phyloP scores from a whole-genome alignment of 2,113 vertebrate genomes.

The Theropithecus gelada region DNA sequence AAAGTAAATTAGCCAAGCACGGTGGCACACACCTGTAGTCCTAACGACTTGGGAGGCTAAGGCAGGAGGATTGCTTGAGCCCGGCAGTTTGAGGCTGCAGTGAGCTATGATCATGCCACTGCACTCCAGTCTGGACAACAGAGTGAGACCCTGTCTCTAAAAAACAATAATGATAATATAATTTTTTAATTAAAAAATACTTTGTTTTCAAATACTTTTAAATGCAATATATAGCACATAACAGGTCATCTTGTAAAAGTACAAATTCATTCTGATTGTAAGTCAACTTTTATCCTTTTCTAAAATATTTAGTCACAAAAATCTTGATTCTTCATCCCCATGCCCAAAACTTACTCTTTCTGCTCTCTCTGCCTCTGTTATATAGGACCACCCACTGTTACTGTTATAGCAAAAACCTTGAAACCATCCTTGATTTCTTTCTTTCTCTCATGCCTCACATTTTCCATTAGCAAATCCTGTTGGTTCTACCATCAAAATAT shows the following conservation, averaged over 20 bases:
- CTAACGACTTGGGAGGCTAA: too few relatives aligned
- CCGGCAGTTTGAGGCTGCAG: too few relatives aligned
- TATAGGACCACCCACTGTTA: background rate
- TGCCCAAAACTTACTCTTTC: background rate
- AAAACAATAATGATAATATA: too few relatives aligned
- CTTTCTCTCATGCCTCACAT: background rate
- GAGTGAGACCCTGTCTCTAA: too few relatives aligned
- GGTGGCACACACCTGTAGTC: too few relatives aligned
- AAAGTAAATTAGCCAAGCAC: too few relatives aligned
- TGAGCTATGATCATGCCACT: too few relatives aligned
- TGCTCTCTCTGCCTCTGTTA: background rate
- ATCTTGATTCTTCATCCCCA: background rate
- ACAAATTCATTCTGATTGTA: constrained; percentile 18
- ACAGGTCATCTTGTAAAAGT: constrained; percentile 9
- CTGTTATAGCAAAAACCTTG: background rate
- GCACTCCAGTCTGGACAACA: too few relatives aligned
- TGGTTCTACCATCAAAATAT: constrained; percentile 35
- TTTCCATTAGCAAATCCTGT: background rate
- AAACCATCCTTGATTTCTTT: background rate
- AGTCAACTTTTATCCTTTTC: constrained; percentile 2
- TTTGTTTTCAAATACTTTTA: background rate
- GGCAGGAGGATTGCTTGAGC: too few relatives aligned
- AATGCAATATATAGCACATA: background rate
- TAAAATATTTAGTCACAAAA: constrained; percentile 24
- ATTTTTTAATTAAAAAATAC: too few relatives aligned